phyloP scores from a whole-genome alignment of 2,888 invertebrate species.

The Tinea pellionella region DNA sequence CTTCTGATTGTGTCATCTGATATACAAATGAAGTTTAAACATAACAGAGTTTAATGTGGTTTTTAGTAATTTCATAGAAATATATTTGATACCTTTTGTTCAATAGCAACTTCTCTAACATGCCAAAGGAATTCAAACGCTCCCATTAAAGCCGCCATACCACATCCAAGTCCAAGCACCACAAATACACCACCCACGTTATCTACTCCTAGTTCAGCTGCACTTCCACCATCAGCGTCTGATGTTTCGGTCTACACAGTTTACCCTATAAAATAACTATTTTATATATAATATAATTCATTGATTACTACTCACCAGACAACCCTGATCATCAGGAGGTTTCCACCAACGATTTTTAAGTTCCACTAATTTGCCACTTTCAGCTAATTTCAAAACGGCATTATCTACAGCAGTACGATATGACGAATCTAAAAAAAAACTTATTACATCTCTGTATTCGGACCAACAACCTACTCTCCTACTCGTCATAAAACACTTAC shows the following conservation, averaged over 20 bases:
- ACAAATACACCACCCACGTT: conserved; percentile 95
- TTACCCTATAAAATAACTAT: neutral
- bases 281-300: neutral
- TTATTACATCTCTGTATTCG: neutral
- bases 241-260: conserved; percentile 34
- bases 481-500: conserved; percentile 72
- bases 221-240: conserved; percentile 42
- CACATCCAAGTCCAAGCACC: conserved; percentile 81
- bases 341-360: conserved; percentile 96
- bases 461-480: neutral
- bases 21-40: conserved; percentile 20
- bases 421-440: conserved; percentile 69
- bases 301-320: conserved; percentile 52
- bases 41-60: neutral
- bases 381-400: conserved; percentile 90
- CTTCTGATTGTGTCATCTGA: conserved; percentile 77
- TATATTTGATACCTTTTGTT: conserved; percentile 73
- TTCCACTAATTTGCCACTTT: conserved; percentile 82
- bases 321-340: conserved; percentile 70
- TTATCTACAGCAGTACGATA: conserved; percentile 85
- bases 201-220: conserved; percentile 77
- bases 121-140: conserved; percentile 92
- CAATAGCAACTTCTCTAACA: conserved; percentile 81
- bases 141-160: conserved; percentile 79
- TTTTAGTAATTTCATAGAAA: neutral